Base-by-base conservation (phyloP, 2,888 invertebrate genomes). In the Calephelis perditalis region DNA sequence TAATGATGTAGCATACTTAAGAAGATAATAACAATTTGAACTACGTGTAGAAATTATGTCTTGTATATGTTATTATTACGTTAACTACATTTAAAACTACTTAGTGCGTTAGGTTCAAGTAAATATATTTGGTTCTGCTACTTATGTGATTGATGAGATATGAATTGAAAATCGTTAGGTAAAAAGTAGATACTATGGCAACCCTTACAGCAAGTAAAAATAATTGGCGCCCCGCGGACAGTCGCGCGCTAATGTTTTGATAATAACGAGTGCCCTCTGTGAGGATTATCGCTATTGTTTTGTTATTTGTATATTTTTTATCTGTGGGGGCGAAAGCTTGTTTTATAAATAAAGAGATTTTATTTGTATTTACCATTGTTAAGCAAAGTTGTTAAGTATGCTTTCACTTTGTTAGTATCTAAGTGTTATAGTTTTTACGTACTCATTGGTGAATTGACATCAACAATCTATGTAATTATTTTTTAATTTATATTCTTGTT, bases 181-280 rank as follows among this genome's bases (percentile, higher is more conserved):
- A 26, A 49, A 26, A 49, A 52, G 36, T 26, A 52, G 26, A 52
- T 10, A 26, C 47, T 40, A 26, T 52, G 52, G 52, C 9, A 11
- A n/a, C 52, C 35, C 35, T 52, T 26, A 6, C 11, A 35, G 52
- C 35, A 26, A 81, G 75, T 70, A 70, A 73, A 78, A 83, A 85
- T 90, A 90, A 90, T 90, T 89, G 89, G 89, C 89, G 74, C 85
- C 89, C 89, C 85, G 87, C 84, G 77, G 88, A 70, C 75, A 70
- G 75, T 71, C 84, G 79, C 78, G 81, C 79, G 83, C 75, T 82
- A 82, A 83, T 89, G 86, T 89, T 90, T 84, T 86, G 78, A 82
- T 88, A 88, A 88, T 87, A 82, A 84, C 80, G 84, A 83, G 81
- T 78, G 77, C 75, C 55, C 76, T 78, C 83, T 83, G 82, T 82